These are phyloP conservation scores for Amorpha juglandis DNA, from an alignment of 2,888 invertebrate genomes.

Conservation along the genomic window DNA sequence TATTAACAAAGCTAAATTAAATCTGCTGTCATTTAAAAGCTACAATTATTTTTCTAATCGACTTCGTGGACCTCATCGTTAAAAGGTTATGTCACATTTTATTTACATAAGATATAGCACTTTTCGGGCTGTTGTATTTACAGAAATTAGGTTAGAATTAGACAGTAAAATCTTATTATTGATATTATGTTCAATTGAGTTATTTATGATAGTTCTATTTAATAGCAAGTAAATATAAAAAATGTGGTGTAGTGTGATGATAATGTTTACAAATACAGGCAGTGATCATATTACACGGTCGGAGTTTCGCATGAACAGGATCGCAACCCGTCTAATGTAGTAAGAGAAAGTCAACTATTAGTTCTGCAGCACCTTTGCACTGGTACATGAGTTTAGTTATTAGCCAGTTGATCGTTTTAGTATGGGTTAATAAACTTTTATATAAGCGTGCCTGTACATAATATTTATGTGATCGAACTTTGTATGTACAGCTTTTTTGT, in stretches of 20 bases:
- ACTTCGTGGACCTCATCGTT: too few species aligned
- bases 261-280: slow-evolving; percentile 10
- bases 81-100: too few species aligned
- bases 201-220: not conserved
- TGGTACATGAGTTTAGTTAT: slow-evolving; percentile 10
- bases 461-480: not conserved
- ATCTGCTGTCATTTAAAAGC: too few species aligned
- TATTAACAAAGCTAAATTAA: too few species aligned
- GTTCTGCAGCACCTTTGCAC: slow-evolving; percentile 22
- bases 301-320: slow-evolving; percentile 27
- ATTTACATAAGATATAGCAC: too few species aligned
- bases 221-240: not conserved
- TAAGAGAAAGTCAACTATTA: slow-evolving; percentile 25
- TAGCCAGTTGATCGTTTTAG: not conserved
- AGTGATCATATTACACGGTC: slow-evolving; percentile 28
- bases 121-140: too few species aligned
- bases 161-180: too few species aligned
- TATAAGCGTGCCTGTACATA: not conserved
- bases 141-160: too few species aligned
- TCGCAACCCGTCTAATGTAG: slow-evolving; percentile 14
- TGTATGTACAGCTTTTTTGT: not conserved
- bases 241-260: not conserved
- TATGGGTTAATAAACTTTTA: slow-evolving; percentile 12
- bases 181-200: not conserved
- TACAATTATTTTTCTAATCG: too few species aligned